These are phyloP conservation scores for silkworm (Bombyx mori) DNA, from an alignment of 1,140 invertebrate species.

Conservation along the genomic window DNA sequence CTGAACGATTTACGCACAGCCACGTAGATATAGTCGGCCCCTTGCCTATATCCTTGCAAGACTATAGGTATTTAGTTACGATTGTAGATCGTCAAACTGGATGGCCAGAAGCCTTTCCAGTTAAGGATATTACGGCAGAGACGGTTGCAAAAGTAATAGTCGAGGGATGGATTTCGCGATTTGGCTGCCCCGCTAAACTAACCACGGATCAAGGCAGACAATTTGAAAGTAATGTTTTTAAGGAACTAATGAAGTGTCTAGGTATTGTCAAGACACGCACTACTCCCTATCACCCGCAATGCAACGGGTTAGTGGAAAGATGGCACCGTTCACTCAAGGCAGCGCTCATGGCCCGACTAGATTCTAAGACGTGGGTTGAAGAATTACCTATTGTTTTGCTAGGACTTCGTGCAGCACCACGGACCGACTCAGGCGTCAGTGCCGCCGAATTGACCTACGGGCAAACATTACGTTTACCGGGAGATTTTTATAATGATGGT, in stretches of 20 bases:
- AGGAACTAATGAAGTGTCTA: not conserved
- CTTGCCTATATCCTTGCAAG: constrained; percentile 27
- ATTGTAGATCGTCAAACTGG: constrained; percentile 7
- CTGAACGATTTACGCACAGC: constrained; percentile 48
- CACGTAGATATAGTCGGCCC: constrained; percentile 26
- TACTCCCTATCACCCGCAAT: constrained; percentile 3
- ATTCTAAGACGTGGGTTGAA: no score
- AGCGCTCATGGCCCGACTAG: no score
- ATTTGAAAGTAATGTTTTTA: constrained; percentile 8
- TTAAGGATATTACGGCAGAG: constrained; percentile 7
- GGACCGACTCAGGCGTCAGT: no score
- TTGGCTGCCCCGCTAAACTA: not conserved
- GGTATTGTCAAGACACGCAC: constrained; percentile 1
- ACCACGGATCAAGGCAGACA: constrained; percentile 13
- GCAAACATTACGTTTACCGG: constrained; percentile 13
- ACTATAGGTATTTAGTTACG: constrained; percentile 4
- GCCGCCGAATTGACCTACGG: no score
- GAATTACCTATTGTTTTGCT: no score
- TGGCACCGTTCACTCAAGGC: no score
- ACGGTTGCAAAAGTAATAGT: constrained; percentile 7
- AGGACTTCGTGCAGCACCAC: no score
- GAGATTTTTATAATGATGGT: constrained; percentile 13
- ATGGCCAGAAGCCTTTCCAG: constrained; percentile 7
- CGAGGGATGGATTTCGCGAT: constrained; percentile 7
- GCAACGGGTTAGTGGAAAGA: not conserved